phyloP scores from a whole-genome alignment of 2,797 vertebrate species.

The Rachycentron canadum region DNA sequence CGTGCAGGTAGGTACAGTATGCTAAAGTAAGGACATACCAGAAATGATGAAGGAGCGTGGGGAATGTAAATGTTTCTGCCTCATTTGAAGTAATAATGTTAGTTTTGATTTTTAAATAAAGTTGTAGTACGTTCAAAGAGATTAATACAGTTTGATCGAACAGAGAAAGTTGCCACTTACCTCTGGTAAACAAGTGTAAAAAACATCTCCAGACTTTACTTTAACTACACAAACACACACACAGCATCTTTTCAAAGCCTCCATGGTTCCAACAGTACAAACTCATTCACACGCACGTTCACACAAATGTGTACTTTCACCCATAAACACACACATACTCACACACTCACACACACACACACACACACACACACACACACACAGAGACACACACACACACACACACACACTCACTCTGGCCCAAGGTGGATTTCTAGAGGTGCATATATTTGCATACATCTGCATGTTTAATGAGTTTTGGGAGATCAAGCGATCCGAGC shows the following conservation, averaged over 20 bases:
- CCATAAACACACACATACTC: conserved; percentile 54
- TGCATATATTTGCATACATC: conserved; percentile 87
- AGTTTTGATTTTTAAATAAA: conserved; percentile 13
- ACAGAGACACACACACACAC: conserved; percentile 49
- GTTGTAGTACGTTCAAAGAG: conserved; percentile 16
- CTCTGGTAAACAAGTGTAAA: conserved; percentile 23
- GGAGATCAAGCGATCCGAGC: conserved; percentile 83
- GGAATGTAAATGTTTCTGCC: not conserved
- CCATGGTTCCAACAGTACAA: conserved; percentile 44
- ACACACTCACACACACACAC: conserved; percentile 45
- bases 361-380: conserved; percentile 29
- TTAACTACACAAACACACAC: conserved; percentile 32
- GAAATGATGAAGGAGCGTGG: not conserved
- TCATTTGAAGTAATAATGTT: not conserved
- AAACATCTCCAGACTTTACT: conserved; percentile 36
- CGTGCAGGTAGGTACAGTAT: conserved; percentile 2
- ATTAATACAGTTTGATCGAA: not conserved
- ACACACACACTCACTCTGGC: conserved; percentile 77
- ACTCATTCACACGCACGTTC: conserved; percentile 50
- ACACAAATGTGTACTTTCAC: conserved; percentile 56
- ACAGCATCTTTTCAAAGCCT: conserved; percentile 52
- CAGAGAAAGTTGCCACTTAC: not conserved
- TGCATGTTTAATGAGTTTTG: conserved; percentile 85
- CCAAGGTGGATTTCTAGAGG: conserved; percentile 87
- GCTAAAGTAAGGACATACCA: conserved; percentile 4